Percentiles rank a stretch among this genome's conserved stretches.
Conservation (phyloP, 2,797 vertebrate species). For the Pangasius macronema region DNA sequence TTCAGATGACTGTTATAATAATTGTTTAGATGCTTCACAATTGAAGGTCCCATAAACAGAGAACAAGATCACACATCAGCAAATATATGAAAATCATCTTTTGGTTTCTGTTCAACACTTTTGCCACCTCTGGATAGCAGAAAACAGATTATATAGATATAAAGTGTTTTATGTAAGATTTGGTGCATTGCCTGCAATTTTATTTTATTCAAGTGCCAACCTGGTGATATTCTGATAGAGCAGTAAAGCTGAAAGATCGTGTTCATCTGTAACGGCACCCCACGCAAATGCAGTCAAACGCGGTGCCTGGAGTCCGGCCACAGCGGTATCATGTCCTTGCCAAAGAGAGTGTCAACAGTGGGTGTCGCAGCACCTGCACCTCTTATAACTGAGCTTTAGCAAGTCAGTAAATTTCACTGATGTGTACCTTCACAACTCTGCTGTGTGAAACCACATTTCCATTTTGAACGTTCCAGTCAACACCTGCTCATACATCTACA, state of each 20-base stretch:
- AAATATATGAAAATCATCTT: background rate
- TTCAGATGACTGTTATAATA: background rate
- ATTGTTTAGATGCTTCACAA: background rate
- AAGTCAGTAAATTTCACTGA: conserved; percentile 51
- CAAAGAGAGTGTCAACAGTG: conserved; percentile 46
- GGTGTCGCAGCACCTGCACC: conserved; percentile 42
- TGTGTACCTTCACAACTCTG: conserved; percentile 42
- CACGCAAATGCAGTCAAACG: conserved; percentile 39
- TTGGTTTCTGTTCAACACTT: background rate
- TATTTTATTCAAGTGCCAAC: background rate
- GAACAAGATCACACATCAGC: background rate
- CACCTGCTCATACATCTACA: conserved; percentile 1
- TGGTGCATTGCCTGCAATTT: conserved; percentile 1
- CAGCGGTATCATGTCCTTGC: conserved; percentile 38
- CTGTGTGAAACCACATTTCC: conserved; percentile 38
- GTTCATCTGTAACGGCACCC: conserved; percentile 42
- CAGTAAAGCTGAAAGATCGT: conserved; percentile 29
- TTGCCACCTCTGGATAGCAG: background rate
- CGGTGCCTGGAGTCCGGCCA: conserved; percentile 45
- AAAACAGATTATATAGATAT: too few relatives aligned
- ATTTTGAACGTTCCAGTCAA: conserved; percentile 10
- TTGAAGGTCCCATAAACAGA: background rate
- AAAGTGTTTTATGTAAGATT: background rate
- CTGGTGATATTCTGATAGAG: conserved; percentile 25
- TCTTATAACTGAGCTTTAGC: conserved; percentile 45